Conservation (phyloP, 2,888 invertebrate species). For the Panorpa germanica region DNA sequence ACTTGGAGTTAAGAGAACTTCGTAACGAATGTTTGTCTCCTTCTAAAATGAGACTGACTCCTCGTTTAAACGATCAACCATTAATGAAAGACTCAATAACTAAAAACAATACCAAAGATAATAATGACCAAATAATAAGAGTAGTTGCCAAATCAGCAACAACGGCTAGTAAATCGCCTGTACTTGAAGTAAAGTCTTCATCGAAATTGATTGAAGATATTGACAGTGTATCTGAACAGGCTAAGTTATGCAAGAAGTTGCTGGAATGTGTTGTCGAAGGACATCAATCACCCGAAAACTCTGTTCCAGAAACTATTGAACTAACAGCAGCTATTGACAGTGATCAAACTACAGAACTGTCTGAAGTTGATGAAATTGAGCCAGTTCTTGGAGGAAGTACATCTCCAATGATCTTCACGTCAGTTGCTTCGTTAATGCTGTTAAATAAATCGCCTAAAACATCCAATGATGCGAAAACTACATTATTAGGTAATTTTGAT, state of each 20-base stretch:
- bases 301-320: conserved; percentile 7
- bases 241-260: conserved; percentile 25
- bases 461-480: no score
- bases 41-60: background rate
- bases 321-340: conserved; percentile 2
- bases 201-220: conserved; percentile 20
- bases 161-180: conserved; percentile 1
- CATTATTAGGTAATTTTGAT: no score
- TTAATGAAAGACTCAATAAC: conserved; percentile 18
- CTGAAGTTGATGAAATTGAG: no score
- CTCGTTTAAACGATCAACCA: background rate
- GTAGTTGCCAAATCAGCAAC: background rate
- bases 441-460: no score
- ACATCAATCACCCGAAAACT: background rate
- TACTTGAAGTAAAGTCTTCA: background rate
- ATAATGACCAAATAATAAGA: conserved; percentile 9
- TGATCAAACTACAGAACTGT: background rate
- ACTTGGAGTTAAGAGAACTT: conserved; percentile 42
- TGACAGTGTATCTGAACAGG: conserved; percentile 26
- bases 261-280: conserved; percentile 20
- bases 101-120: conserved; percentile 13
- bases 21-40: conserved; percentile 17
- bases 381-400: no score
- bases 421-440: no score
- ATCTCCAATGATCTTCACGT: no score